Evolutionary conservation across 2,113 vertebrate species (phyloP).

Genomic region (Sebastes schlegelii): DNA sequence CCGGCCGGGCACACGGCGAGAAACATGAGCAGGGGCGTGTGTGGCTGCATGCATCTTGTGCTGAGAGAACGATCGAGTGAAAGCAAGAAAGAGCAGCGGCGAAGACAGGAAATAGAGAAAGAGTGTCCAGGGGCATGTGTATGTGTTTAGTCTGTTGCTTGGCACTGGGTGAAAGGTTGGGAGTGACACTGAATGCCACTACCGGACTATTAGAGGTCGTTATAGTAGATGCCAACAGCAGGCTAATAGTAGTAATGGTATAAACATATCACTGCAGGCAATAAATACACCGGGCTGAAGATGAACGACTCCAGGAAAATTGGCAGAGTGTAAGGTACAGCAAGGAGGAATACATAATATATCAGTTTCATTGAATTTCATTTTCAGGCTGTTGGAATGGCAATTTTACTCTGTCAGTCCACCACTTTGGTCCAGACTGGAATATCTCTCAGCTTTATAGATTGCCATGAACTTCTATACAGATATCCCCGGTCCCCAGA

Average conservation of each 20-base stretch:
- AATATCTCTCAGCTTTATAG: background rate
- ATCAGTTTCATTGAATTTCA: background rate
- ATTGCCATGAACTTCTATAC: background rate
- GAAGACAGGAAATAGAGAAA: slow-evolving; percentile 13
- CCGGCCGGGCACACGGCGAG: slow-evolving; percentile 38
- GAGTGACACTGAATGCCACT: slow-evolving; percentile 47
- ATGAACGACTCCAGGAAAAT: slow-evolving; percentile 22
- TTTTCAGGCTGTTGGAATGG: background rate
- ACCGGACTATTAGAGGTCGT: slow-evolving; percentile 56
- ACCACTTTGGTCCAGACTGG: background rate
- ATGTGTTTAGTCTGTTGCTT: slow-evolving; percentile 36
- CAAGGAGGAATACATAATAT: background rate
- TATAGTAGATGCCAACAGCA: slow-evolving; percentile 62
- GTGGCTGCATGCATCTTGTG: slow-evolving; percentile 34
- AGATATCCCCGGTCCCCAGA: background rate
- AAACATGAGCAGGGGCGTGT: slow-evolving; percentile 62
- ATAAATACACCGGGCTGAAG: slow-evolving; percentile 46
- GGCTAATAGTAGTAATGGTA: slow-evolving; percentile 57
- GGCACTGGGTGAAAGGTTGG: slow-evolving; percentile 62
- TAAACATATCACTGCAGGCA: slow-evolving; percentile 35
- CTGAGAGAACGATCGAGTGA: slow-evolving; percentile 32
- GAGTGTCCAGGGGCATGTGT: slow-evolving; percentile 8
- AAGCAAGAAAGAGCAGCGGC: slow-evolving; percentile 37
- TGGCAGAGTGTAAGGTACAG: background rate
- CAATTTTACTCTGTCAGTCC: background rate